Base-by-base conservation (phyloP, 2,797 vertebrate genomes). In the Eulemur albifrons region DNA sequence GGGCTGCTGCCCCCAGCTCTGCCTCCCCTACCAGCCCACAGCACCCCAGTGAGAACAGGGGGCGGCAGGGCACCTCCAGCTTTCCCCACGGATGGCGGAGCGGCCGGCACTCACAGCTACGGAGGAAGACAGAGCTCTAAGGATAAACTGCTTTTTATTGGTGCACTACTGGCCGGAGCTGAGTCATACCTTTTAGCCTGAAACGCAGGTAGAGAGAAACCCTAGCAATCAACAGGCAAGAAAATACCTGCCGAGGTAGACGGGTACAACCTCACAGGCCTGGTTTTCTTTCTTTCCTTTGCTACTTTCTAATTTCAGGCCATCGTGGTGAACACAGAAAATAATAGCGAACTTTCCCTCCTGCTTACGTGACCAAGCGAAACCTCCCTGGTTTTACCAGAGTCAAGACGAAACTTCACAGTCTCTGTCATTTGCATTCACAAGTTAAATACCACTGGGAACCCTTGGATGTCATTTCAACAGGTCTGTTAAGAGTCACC, bases 171-270 rank as follows among this genome's bases (percentile, higher is more conserved):
- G 85, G 85, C 70, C 38, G 50, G 7, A n/a, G 38, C 32, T 80
- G 81, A 82, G 57, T 50, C 65, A 86, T 4, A 69, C 70, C 50
- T 79, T 91, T 75, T 32, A 50, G 57, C 45, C 40, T 79, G 87
- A 85, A 85, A 91, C 14, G n/a, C 85, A 81, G 48, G 76, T 27
- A 79, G 76, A 80, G 76, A 76, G 79, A 63, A 95, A 85, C 85
- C n/a, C 67, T 54, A 38, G 75, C n/a, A 21, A 57, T 79, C 63
- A 27, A 76, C 6, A 81, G 59, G 54, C 75, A 93, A 79, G 70
- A 79, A 84, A 50, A 90, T 21, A 35, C 72, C 65, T 81, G 70
- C 91, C 40, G 18, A 88, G 25, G 72, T 23, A 30, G 2, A 69
- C 45, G 6, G 30, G 72, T 6, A 70, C 57, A 76, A 40, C 21